Evolutionary conservation across 1,140 invertebrate genomes (phyloP), one percentile per base, ranked within the genome.

Genomic region (Battus philenor): DNA sequence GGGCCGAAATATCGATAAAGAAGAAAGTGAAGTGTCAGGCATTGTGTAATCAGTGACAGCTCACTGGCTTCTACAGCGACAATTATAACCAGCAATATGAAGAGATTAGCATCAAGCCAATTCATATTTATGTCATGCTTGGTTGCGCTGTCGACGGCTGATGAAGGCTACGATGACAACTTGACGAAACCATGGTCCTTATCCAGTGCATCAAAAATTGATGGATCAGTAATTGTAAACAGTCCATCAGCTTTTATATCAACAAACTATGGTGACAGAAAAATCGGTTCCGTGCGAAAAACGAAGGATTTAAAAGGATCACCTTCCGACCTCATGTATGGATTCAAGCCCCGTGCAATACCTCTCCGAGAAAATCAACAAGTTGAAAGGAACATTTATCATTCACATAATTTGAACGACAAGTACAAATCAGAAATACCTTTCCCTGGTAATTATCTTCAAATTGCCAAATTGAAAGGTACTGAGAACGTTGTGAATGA

Each of bases 381-480:
- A 27, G 43, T 59, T 6, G 74, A 74, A 32, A 77, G 59, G 39
- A 71, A 58, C 29, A 59, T 68, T 10, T 80, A 76, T 38, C 78
- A 82, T 49, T 51, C 67, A 27, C 55, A 58, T 13, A 13, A 30
- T 6, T 50, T 59, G 17, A 69, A 68, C 12, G 9, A 11, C 36
- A 71, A 68, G 41, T 68, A 75, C 34, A 83, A 78, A 54, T 59
- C 71, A 45, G 69, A 81, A 44, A 58, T 70, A 49, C 80, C 78
- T 72, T 78, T 81, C 72, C 77, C 80, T 58, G 80, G 80, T 68
- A 80, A 81, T 79, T 84, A 80, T 57, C 61, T 74, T 16, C 47
- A 64, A 68, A 84, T 84, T 81, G 66, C 77, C 72, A 74, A 78
- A 73, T 71, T 73, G 76, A 81, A 78, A 73, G 75, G 71, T 54